These are phyloP conservation scores for Jaculus jaculus DNA, from an alignment of 2,113 vertebrate species.

Conservation along the genomic window DNA sequence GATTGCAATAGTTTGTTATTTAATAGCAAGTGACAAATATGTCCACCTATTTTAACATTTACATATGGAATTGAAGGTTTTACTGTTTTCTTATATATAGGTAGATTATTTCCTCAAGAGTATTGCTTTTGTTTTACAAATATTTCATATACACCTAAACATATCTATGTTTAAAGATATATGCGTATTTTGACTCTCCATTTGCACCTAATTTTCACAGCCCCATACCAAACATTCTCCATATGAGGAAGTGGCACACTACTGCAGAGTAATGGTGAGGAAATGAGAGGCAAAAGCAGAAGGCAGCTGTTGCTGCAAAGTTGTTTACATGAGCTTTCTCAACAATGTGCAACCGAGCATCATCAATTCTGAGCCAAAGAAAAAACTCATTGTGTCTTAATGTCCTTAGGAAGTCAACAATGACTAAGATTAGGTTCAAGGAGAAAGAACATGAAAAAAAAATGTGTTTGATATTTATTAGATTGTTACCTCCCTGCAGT, in stretches of 20 bases:
- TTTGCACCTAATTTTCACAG: neutral
- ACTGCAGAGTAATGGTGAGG: neutral
- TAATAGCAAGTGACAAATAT: neutral
- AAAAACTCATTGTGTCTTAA: neutral
- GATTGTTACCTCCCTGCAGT: neutral
- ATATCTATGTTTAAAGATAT: neutral
- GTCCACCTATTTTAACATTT: neutral
- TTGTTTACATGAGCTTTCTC: neutral
- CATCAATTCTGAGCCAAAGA: neutral
- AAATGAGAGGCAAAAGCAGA: neutral
- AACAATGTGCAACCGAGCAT: neutral
- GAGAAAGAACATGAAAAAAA: neutral
- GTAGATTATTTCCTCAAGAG: neutral
- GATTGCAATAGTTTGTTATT: neutral
- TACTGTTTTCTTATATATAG: neutral
- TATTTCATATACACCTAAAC: neutral
- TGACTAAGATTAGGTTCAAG: slow-evolving; percentile 3
- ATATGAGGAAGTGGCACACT: neutral
- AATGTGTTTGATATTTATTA: neutral
- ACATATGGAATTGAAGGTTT: neutral
- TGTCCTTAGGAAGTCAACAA: neutral
- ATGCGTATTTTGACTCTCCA: neutral
- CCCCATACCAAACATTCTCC: neutral
- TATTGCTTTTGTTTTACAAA: neutral
- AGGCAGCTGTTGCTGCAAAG: neutral